Conservation (phyloP, 1,140 invertebrate genomes). For the Stegodyphus mimosarum region DNA sequence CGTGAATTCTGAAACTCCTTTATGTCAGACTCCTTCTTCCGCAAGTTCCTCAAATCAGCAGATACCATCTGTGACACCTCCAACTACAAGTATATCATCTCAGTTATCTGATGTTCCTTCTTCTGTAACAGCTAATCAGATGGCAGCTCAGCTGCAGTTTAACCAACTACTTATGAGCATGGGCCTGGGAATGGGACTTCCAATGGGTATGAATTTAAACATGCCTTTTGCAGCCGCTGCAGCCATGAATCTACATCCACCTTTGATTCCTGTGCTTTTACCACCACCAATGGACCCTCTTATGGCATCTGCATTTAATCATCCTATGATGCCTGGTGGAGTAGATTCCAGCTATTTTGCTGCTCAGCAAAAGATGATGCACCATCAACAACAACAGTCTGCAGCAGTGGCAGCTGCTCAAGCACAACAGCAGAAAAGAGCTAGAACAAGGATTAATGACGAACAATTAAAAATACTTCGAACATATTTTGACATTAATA, state of each 20-base stretch:
- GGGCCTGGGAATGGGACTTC: constrained; percentile 76
- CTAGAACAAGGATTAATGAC: constrained; percentile 95
- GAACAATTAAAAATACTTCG: constrained; percentile 96
- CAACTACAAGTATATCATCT: constrained; percentile 33
- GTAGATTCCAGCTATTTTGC: constrained; percentile 65
- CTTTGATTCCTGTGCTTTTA: constrained; percentile 89
- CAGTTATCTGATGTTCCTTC: constrained; percentile 37
- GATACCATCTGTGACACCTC: constrained; percentile 35
- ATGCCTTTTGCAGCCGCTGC: constrained; percentile 73
- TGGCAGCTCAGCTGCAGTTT: constrained; percentile 79
- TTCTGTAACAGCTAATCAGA: constrained; percentile 79
- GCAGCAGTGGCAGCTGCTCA: constrained; percentile 35
- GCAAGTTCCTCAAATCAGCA: constrained; percentile 29
- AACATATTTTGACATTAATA: constrained; percentile 99
- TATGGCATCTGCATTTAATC: constrained; percentile 64
- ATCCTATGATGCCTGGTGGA: constrained; percentile 60
- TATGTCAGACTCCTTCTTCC: constrained; percentile 56
- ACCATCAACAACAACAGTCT: constrained; percentile 70
- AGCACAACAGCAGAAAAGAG: constrained; percentile 86
- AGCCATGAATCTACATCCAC: constrained; percentile 88
- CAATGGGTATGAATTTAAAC: constrained; percentile 79
- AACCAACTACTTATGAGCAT: constrained; percentile 83
- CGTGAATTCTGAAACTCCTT: constrained; percentile 28
- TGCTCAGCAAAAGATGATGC: constrained; percentile 69
- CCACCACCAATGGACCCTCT: constrained; percentile 72